A percentile compares a stretch with the other conserved stretches of the same genome.
Conservation (phyloP, 2,888 invertebrate species). For the Mystacides longicornis region DNA sequence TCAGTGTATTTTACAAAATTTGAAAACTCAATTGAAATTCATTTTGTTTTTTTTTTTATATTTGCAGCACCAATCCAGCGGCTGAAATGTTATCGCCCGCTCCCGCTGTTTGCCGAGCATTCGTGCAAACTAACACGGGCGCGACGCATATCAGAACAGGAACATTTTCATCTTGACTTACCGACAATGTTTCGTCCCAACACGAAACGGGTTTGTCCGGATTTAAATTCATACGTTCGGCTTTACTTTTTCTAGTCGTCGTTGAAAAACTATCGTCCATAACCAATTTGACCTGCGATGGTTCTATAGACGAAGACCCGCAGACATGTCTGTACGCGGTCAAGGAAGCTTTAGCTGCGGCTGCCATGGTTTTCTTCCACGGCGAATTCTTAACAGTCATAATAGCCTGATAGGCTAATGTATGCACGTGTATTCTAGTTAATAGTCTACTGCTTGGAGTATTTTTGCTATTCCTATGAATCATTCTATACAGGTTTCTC, state of each 20-base stretch:
- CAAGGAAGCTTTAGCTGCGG: constrained; percentile 75
- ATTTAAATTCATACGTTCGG: constrained; percentile 56
- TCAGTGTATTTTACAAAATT: too few species aligned
- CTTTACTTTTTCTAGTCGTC: constrained; percentile 48
- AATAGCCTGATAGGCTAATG: constrained; percentile 81
- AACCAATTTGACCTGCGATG: constrained; percentile 50
- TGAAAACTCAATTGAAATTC: too few species aligned
- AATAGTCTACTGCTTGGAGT: constrained; percentile 49
- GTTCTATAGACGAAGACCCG: constrained; percentile 52
- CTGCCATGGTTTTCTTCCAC: constrained; percentile 73
- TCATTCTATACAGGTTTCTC: constrained; percentile 56
- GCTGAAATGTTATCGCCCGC: constrained; percentile 85
- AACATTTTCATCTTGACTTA: constrained; percentile 28
- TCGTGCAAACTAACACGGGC: constrained; percentile 76
- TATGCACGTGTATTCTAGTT: constrained; percentile 76
- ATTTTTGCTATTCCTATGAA: constrained; percentile 40
- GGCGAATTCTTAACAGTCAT: constrained; percentile 58
- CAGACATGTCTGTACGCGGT: constrained; percentile 80
- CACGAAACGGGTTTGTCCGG: constrained; percentile 70
- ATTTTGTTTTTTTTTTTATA: too few species aligned
- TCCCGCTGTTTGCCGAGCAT: constrained; percentile 74
- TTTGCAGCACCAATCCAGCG: constrained; percentile 72
- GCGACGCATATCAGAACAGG: constrained; percentile 68
- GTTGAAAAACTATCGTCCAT: constrained; percentile 80
- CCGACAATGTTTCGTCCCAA: constrained; percentile 61